Evolutionary conservation across 2,113 vertebrate genomes (phyloP).

Genomic region (Helogale parvula): DNA sequence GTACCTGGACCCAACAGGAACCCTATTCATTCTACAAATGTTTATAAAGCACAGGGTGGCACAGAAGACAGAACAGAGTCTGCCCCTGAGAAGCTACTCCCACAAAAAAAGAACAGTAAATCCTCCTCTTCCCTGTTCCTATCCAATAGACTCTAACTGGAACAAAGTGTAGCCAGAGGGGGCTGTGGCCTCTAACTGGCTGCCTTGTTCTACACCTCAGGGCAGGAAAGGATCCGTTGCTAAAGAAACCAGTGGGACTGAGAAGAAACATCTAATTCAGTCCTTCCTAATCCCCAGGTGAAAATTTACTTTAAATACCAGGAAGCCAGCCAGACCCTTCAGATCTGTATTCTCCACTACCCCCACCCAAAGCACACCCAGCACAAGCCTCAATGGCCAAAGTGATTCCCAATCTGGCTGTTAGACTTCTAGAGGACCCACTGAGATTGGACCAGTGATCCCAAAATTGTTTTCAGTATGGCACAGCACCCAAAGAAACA

Average conservation of each 20-base stretch:
- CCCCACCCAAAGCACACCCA: not conserved
- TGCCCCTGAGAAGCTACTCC: not conserved
- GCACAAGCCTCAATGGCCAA: not conserved
- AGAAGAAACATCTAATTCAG: not conserved
- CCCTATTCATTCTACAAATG: not conserved
- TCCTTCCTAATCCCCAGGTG: not conserved
- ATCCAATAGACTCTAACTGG: not conserved
- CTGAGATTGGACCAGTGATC: not conserved
- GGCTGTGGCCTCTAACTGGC: not conserved
- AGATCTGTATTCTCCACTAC: not conserved
- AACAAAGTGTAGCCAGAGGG: not conserved
- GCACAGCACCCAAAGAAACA: constrained; percentile 38
- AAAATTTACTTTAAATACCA: not conserved
- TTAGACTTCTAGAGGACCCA: not conserved
- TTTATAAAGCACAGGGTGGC: not conserved
- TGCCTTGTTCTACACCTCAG: not conserved
- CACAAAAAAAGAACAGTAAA: not conserved
- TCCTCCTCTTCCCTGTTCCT: not conserved
- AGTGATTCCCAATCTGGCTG: not conserved
- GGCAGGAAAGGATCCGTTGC: not conserved
- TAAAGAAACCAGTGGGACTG: not conserved
- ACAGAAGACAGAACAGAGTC: not conserved
- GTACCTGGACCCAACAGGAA: not conserved
- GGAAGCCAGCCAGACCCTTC: not conserved
- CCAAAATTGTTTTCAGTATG: not conserved